A percentile compares a stretch with the other conserved stretches of the same genome.
These are phyloP conservation scores for Tipula lateralis DNA, from an alignment of 2,888 invertebrate genomes.

Conservation along the genomic window DNA sequence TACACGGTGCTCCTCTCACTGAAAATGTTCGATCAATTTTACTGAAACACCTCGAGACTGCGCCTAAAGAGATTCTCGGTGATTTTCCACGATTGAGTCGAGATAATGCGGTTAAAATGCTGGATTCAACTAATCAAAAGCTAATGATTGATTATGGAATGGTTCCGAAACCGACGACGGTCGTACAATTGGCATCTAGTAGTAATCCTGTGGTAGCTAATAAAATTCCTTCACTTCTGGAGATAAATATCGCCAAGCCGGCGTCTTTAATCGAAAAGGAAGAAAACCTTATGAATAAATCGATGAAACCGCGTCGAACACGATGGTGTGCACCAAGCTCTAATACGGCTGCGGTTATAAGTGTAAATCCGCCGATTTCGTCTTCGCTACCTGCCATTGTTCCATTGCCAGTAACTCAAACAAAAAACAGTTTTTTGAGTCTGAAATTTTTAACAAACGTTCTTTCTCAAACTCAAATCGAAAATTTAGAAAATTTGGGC, in stretches of 20 bases:
- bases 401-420: not conserved
- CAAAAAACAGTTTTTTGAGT: slow-evolving; percentile 49
- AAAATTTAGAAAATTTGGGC: slow-evolving; percentile 57
- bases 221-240: slow-evolving; percentile 45
- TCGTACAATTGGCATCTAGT: slow-evolving; percentile 30
- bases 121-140: slow-evolving; percentile 52
- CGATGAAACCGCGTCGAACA: not conserved
- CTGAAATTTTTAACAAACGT: slow-evolving; percentile 57
- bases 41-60: slow-evolving; percentile 77
- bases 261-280: slow-evolving; percentile 27
- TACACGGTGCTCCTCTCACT: slow-evolving; percentile 80
- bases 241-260: slow-evolving; percentile 44
- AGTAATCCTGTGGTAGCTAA: not conserved
- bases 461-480: slow-evolving; percentile 55
- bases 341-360: not conserved
- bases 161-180: slow-evolving; percentile 37
- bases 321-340: not conserved
- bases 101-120: slow-evolving; percentile 61
- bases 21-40: slow-evolving; percentile 66
- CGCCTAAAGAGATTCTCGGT: slow-evolving; percentile 86
- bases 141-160: slow-evolving; percentile 49
- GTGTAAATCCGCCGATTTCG: slow-evolving; percentile 19
- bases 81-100: slow-evolving; percentile 79
- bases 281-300: slow-evolving; percentile 27
- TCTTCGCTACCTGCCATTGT: not conserved